Base-by-base conservation (phyloP, 2,888 invertebrate species). In the Amphimallon solstitiale region DNA sequence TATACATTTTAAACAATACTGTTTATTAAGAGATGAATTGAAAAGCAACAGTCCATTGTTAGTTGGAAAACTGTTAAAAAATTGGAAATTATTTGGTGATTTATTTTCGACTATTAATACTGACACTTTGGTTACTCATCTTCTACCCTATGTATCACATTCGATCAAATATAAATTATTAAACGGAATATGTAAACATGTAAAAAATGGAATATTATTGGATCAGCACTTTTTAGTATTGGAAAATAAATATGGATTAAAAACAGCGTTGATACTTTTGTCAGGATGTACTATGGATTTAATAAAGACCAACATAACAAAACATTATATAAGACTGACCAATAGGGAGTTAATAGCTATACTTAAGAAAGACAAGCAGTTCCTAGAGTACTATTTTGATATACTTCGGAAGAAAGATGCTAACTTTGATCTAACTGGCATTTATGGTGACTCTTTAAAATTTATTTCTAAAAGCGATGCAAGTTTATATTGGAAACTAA, bases 141-240 rank as follows among this genome's bases (percentile, higher is more conserved):
- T 71, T 9, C 61, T 68, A 46, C 68, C 71, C 2, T 34, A 70
- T 14, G 35, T 66, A 3, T 71, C 71, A 1, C 66, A 46, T 17
- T 35, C 63, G n/a, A 43, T 54, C 9, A 35, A 70, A 7, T 66
- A 51, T 15, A 65, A 37, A 37, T 23, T 69, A 15, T 46, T 71
- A 15, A 49, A 45, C 29, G 51, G 65, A 21, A 51, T 70, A 14
- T 23, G 56, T 1, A 46, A 51, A 19, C 29, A 12, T 34, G 43
- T 68, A 14, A 49, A 59, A 14, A 23, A 65, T 19, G 70, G 66
- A 29, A 35, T 48, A 14, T n/a, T 35, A 7, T 63, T 61, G 9
- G 52, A 65, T 34, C 63, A 69, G 2, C 67, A 62, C 48, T 71
- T 67, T 45, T 46, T 54, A 2, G 38, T 45, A 9, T 38, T 67